These are phyloP conservation scores for Spea hammondii DNA, from an alignment of 2,797 vertebrate species.

Conservation along the genomic window DNA sequence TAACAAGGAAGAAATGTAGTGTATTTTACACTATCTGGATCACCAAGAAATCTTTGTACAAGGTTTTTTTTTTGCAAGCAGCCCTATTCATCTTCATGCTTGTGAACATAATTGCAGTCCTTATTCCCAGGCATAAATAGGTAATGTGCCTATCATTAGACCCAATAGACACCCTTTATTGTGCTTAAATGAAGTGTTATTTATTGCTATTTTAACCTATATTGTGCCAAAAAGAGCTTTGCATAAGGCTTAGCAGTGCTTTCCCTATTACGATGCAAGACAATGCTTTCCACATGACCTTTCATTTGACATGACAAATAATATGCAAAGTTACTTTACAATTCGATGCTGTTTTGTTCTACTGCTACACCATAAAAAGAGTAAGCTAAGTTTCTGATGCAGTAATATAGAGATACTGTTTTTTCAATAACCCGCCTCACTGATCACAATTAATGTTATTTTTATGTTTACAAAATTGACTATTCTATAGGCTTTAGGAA, in stretches of 20 bases:
- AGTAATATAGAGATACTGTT: not conserved
- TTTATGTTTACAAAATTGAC: not conserved
- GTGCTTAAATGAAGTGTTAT: slow-evolving; percentile 63
- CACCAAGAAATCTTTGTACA: slow-evolving; percentile 50
- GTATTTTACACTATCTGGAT: slow-evolving; percentile 56
- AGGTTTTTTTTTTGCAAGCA: slow-evolving; percentile 37
- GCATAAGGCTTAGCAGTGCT: slow-evolving; percentile 34
- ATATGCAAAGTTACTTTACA: slow-evolving; percentile 36
- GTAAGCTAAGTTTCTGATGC: not conserved
- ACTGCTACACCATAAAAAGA: not conserved
- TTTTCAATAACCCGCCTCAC: not conserved
- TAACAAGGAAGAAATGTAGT: not conserved
- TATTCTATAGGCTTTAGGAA: too few relatives aligned
- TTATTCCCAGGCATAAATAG: slow-evolving; percentile 58
- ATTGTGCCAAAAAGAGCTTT: slow-evolving; percentile 61
- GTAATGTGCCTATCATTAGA: slow-evolving; percentile 61
- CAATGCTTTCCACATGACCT: slow-evolving; percentile 60
- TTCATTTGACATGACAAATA: slow-evolving; percentile 40
- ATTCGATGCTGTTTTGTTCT: slow-evolving; percentile 3
- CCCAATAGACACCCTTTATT: slow-evolving; percentile 56
- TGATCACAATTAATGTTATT: not conserved
- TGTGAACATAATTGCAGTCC: slow-evolving; percentile 62
- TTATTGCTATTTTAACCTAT: slow-evolving; percentile 59
- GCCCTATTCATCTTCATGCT: slow-evolving; percentile 63
- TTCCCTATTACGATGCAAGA: slow-evolving; percentile 39